phyloP scores from a whole-genome alignment of 1,140 invertebrate genomes.

The Thalassaphorura encarpata region DNA sequence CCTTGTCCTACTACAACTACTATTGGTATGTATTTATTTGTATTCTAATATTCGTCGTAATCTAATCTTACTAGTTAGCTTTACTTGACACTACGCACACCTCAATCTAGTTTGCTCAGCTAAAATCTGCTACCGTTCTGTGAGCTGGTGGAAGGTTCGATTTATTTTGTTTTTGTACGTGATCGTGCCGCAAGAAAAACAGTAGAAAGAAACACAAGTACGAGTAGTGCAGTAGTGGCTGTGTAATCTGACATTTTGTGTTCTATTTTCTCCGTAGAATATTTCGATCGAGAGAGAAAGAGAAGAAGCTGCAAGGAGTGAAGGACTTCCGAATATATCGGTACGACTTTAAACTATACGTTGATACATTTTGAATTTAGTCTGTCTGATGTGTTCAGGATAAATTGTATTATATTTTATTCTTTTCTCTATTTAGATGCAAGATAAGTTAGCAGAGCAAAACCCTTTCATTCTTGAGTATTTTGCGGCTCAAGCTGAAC shows the following conservation, averaged over 20 bases:
- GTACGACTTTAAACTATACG: slow-evolving; percentile 19
- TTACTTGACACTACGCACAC: too few species aligned
- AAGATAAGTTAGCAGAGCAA: slow-evolving; percentile 34
- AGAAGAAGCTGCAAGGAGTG: slow-evolving; percentile 23
- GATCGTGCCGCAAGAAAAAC: slow-evolving; percentile 29
- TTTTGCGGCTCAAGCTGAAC: slow-evolving; percentile 35
- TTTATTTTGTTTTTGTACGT: slow-evolving; percentile 23
- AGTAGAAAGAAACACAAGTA: too few species aligned
- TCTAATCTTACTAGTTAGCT: too few species aligned
- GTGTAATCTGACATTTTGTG: not conserved
- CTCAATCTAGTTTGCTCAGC: too few species aligned
- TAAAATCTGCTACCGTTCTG: not conserved
- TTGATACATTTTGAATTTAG: not conserved
- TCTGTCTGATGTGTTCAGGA: too few species aligned
- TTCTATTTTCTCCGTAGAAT: slow-evolving; percentile 21
- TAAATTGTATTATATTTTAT: not conserved
- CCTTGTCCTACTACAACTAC: too few species aligned
- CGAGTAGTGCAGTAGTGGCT: not conserved
- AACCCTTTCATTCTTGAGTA: slow-evolving; percentile 37
- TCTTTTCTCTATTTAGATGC: slow-evolving; percentile 26
- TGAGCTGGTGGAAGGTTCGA: not conserved
- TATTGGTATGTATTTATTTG: too few species aligned
- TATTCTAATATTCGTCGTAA: too few species aligned
- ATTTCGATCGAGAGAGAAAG: slow-evolving; percentile 29
- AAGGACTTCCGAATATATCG: slow-evolving; percentile 30